Percentiles rank a stretch among this genome's conserved stretches.
Conservation (phyloP, 1,140 invertebrate species). For the Nasonia longicornis region DNA sequence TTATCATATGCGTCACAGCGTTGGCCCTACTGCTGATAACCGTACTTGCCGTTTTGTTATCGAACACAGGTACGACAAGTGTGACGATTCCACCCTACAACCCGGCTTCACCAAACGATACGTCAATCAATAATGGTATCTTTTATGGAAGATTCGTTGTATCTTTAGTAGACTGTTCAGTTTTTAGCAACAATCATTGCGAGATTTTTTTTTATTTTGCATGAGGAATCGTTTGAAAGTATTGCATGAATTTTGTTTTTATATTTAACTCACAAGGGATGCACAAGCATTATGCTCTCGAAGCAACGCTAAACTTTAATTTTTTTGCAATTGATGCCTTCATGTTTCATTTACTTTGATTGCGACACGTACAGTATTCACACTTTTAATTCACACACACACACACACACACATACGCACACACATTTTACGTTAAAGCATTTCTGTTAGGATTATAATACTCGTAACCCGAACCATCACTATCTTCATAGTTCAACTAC, state of each 20-base stretch:
- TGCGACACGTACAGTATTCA: no score
- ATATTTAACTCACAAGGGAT: no score
- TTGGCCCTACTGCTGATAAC: neutral
- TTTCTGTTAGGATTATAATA: no score
- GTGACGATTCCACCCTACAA: neutral
- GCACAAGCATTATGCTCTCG: no score
- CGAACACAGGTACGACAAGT: conserved; percentile 33
- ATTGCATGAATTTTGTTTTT: neutral
- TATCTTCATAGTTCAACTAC: no score
- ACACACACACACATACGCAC: no score
- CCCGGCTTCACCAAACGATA: conserved; percentile 35
- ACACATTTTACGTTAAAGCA: no score
- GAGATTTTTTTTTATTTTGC: neutral
- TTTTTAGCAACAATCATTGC: neutral
- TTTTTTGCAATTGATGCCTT: no score
- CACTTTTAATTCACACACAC: no score
- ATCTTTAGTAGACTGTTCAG: neutral
- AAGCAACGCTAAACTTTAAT: no score
- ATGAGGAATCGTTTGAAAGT: neutral
- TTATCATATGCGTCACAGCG: neutral
- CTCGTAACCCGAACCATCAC: no score
- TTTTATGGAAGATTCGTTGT: conserved; percentile 9
- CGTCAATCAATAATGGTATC: conserved; percentile 45
- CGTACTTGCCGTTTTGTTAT: conserved; percentile 4
- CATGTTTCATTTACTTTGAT: no score